phyloP scores from a whole-genome alignment of 2,113 vertebrate species.

The Chionis minor region DNA sequence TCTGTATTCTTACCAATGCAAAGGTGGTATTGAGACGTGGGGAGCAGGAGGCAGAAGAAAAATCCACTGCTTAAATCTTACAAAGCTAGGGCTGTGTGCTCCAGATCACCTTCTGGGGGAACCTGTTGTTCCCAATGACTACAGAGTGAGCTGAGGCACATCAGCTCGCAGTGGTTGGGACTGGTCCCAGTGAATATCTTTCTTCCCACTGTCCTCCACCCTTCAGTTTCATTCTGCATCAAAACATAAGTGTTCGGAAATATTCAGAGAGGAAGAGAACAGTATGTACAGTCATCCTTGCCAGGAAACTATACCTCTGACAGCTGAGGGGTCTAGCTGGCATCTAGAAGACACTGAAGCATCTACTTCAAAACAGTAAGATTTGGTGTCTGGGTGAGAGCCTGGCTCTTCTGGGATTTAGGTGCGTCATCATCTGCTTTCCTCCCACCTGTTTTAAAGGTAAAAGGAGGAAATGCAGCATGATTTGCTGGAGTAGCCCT shows the following conservation, averaged over 20 bases:
- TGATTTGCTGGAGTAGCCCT: neutral
- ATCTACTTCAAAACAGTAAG: neutral
- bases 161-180: neutral
- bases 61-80: neutral
- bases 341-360: neutral
- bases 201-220: neutral
- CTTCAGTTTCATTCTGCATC: neutral
- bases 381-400: neutral
- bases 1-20: neutral
- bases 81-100: neutral
- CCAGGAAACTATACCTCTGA: neutral
- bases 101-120: neutral
- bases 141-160: neutral
- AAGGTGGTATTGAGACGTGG: neutral
- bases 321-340: neutral
- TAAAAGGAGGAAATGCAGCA: neutral
- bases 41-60: neutral
- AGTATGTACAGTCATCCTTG: neutral
- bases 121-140: neutral
- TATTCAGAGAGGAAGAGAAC: neutral
- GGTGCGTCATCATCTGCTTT: neutral
- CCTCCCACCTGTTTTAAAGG: neutral
- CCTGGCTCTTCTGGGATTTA: neutral
- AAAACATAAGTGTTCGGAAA: neutral
- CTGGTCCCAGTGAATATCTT: neutral